Evolutionary conservation across 2,888 invertebrate species (phyloP), one percentile per base, ranked within the genome.

Genomic region (Cosmopolites sordidus): DNA sequence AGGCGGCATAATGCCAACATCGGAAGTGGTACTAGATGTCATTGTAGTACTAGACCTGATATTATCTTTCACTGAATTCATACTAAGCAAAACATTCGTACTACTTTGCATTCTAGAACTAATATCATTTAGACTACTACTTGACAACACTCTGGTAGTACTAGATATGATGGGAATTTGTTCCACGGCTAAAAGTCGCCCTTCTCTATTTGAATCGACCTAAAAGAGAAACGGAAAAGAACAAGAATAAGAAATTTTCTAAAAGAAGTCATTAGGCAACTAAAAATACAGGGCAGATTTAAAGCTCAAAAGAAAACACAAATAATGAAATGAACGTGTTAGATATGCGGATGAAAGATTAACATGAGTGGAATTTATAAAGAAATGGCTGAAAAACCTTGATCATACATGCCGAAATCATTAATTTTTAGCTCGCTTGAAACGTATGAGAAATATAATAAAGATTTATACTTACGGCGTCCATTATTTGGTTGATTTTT

Each of bases 181-280:
- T 15, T 52, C 49, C 22, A 33, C 45, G 30, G 40, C 43, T 5
- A 57, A 44, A 45, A 57, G 17, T 22, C 55, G 54, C 2, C 48
- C 47, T 52, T 52, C 53, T 45, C 53, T 27, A 43, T 50, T 53
- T 29, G 55, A 56, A 17, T 58, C 58, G n/a, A 58, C 51, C 58
- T 58, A 58, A 51, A 58, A 58, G 38, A 47, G 14, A 54, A 49
- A 46, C 42, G 41, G 40, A 40, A 22, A 51, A 43, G 22, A 43
- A 43, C 12, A 43, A 16, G 39, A 38, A 12, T 48, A 42, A 40
- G 43, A 52, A 27, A 33, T n/a, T 33, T 27, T 27, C 6, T 6
- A 27, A 33, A 33, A 33, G 3, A 12, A n/a, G 33, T 12, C 8
- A 9, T 3, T 6, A n/a, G 33, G 12, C 8, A 33, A 33, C 11